These are phyloP conservation scores for Myrmecophaga tridactyla DNA, from an alignment of 2,113 vertebrate species.

Conservation along the genomic window DNA sequence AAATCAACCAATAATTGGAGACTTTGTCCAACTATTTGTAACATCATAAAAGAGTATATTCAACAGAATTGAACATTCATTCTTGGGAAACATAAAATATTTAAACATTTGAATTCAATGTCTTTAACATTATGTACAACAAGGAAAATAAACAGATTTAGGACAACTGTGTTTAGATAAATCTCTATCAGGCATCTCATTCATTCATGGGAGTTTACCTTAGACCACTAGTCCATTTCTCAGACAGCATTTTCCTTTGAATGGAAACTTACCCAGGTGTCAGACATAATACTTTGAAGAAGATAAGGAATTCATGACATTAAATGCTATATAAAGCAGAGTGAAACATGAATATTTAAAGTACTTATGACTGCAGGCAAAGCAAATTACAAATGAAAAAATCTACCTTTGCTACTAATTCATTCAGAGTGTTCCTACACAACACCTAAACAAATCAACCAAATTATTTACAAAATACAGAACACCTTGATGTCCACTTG, in stretches of 20 bases:
- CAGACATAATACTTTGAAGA: not conserved
- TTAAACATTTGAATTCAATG: not conserved
- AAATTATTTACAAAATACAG: constrained; percentile 29
- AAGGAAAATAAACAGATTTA: not conserved
- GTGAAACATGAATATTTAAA: not conserved
- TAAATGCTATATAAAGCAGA: not conserved
- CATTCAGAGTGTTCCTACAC: not conserved
- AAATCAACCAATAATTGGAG: not conserved
- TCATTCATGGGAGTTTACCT: not conserved
- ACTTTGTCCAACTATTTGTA: not conserved
- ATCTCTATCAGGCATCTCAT: not conserved
- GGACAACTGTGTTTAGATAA: not conserved
- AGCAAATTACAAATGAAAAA: not conserved
- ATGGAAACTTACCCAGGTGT: not conserved
- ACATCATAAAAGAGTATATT: not conserved
- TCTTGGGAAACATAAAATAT: not conserved
- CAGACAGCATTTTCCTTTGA: not conserved
- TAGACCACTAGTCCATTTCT: not conserved
- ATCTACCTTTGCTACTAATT: not conserved
- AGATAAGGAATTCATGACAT: not conserved
- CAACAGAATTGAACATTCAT: not conserved
- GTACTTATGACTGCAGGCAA: not conserved
- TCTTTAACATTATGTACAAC: not conserved
- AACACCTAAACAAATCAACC: not conserved
- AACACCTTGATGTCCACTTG: not conserved